phyloP scores from a whole-genome alignment of 2,888 invertebrate species.

The Ophion slaviceki region DNA sequence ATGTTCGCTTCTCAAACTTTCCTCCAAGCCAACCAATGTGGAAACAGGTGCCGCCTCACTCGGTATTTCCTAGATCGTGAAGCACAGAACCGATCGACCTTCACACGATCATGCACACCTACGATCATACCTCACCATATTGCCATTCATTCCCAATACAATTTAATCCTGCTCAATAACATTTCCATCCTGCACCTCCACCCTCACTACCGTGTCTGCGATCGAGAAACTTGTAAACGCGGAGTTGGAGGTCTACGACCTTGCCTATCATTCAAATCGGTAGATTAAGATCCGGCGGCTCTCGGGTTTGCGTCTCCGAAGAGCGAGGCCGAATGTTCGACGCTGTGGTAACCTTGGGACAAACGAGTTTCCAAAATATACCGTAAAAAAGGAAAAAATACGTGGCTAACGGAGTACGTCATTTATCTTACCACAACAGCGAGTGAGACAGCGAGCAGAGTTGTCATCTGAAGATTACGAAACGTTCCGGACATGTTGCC shows the following conservation, averaged over 20 bases:
- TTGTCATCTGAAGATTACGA: conserved; percentile 27
- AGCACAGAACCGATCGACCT: no score
- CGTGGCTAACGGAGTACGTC: background rate
- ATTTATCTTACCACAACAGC: conserved; percentile 40
- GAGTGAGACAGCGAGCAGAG: conserved; percentile 21
- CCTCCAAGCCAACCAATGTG: no score
- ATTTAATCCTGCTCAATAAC: background rate
- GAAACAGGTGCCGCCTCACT: no score
- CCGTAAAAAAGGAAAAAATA: background rate
- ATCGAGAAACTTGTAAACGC: background rate
- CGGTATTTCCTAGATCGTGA: no score
- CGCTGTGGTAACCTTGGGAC: background rate
- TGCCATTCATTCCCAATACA: background rate
- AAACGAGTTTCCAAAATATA: conserved; percentile 13
- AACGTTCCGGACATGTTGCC: conserved; percentile 39
- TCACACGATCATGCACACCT: no score
- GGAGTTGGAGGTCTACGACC: conserved; percentile 5
- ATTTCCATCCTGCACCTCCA: background rate
- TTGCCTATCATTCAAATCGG: background rate
- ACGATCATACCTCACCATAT: background rate
- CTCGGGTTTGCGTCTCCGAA: background rate
- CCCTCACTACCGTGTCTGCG: background rate
- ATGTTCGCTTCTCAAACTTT: no score
- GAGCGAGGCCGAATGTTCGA: background rate
- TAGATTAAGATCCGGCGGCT: background rate